Conservation (phyloP, 2,888 invertebrate genomes). For the Chesias legatella region DNA sequence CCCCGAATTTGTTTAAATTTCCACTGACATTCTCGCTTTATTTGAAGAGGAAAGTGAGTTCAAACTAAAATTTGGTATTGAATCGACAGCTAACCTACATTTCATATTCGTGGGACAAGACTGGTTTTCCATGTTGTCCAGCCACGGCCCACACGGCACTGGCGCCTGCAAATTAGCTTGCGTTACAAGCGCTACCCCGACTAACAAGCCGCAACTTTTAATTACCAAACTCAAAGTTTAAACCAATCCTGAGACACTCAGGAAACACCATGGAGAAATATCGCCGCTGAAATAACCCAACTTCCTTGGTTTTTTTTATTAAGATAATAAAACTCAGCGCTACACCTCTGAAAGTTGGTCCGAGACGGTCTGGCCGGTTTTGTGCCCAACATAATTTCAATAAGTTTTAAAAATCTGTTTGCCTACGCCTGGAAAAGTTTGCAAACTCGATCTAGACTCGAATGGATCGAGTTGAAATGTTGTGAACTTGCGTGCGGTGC, state of each 20-base stretch:
- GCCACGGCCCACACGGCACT: constrained; percentile 24
- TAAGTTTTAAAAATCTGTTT: constrained; percentile 38
- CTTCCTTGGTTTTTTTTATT: constrained; percentile 33
- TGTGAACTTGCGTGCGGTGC: constrained; percentile 7
- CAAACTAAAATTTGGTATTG: too few species aligned
- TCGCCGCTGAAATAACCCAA: constrained; percentile 42
- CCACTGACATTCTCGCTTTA: constrained; percentile 1
- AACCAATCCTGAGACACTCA: constrained; percentile 45
- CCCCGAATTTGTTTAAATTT: constrained; percentile 6
- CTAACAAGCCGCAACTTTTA: constrained; percentile 62
- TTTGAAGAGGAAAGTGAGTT: background rate
- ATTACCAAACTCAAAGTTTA: constrained; percentile 58
- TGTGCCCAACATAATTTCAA: constrained; percentile 50
- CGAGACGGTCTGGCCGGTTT: constrained; percentile 28
- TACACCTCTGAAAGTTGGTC: constrained; percentile 43
- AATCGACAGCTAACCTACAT: constrained; percentile 1
- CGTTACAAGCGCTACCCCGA: constrained; percentile 38
- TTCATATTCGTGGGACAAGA: constrained; percentile 19
- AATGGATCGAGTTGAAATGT: constrained; percentile 11
- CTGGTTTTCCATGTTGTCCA: too few species aligned
- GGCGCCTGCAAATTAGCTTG: constrained; percentile 41
- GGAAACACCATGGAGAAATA: constrained; percentile 51
- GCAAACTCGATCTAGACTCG: constrained; percentile 19
- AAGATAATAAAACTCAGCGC: constrained; percentile 51
- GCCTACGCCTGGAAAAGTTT: constrained; percentile 25